Evolutionary conservation across 2,888 invertebrate genomes (phyloP), one percentile per base, ranked within the genome.

Genomic region (Lasius fuliginosus): DNA sequence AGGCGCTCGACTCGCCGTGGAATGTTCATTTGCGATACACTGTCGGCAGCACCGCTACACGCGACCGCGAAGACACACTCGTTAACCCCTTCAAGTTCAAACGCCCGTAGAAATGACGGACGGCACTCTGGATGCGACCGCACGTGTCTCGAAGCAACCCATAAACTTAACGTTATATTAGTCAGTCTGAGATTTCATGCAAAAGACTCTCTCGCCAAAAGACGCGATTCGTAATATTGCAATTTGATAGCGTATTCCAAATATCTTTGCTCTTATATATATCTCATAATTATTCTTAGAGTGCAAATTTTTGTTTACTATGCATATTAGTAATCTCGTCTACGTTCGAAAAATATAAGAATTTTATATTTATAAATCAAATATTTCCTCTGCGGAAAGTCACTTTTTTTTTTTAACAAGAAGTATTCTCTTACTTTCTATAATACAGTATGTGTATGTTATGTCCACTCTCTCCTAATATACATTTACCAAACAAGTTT

Each of bases 1-100:
- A 77, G 69, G 67, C 67, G 49, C 23, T 56, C 79, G 46, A 4
- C 23, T 76, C 69, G 68, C 62, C 60, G 36, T 27, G 68, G 77
- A 83, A 83, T 69, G 77, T 42, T 83, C 60, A 76, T 83, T 82
- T 82, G 56, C 65, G 46, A 81, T 73, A 81, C 79, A 73, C 36
- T 73, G 79, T 73, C 79, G 79, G 46, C 79, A 23, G 73, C 36
- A 62, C 60, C 73, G 79, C 73, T 79, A 79, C 12, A 71, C 73
- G 60, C 73, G 36, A 73, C 36, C 73, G 33, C 77, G 53, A 56
- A 69, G 69, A 77, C 46, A 46, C 79, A 71, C 79, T 81, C 46
- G 79, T 81, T 81, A 79, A 81, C 60, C 79, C 73, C 58, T 73
- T 62, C 79, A 60, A 68, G 69, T 77, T 69, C n/a, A n/a, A 77